Evolutionary conservation across 2,888 invertebrate species (phyloP).

Genomic region (Agapostemon virescens): DNA sequence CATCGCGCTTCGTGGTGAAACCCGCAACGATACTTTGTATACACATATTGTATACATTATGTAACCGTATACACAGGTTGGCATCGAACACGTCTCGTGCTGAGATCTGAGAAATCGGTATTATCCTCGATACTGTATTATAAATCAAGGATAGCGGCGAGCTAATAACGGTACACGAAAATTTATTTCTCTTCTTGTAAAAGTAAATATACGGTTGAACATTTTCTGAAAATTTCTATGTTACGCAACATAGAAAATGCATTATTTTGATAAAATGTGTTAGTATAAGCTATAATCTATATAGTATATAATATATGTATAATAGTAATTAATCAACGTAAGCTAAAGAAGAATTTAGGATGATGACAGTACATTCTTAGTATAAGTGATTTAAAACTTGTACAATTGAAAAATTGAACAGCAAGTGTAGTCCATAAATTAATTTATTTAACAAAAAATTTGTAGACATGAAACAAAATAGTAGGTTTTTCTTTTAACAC

Average conservation of each 20-base stretch:
- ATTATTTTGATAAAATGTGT: not conserved
- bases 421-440: not conserved
- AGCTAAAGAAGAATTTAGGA: not conserved
- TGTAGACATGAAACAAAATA: not conserved
- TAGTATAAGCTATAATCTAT: not conserved
- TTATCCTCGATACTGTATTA: slow-evolving; percentile 4
- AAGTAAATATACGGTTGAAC: not conserved
- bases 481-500: not conserved
- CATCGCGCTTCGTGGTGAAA: no score
- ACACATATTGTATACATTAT: no score
- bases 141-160: not conserved
- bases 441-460: not conserved
- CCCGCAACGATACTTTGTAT: no score
- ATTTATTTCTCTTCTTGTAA: not conserved
- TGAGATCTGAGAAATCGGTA: not conserved
- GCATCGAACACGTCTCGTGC: no score
- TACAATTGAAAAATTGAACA: not conserved
- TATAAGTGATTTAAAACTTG: not conserved
- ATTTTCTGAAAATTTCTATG: not conserved
- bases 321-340: no score
- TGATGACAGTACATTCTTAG: no score
- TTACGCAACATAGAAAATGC: not conserved
- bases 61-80: no score
- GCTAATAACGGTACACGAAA: not conserved
- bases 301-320: no score